phyloP scores from a whole-genome alignment of 2,888 invertebrate genomes.

The Eretmocerus hayati region DNA sequence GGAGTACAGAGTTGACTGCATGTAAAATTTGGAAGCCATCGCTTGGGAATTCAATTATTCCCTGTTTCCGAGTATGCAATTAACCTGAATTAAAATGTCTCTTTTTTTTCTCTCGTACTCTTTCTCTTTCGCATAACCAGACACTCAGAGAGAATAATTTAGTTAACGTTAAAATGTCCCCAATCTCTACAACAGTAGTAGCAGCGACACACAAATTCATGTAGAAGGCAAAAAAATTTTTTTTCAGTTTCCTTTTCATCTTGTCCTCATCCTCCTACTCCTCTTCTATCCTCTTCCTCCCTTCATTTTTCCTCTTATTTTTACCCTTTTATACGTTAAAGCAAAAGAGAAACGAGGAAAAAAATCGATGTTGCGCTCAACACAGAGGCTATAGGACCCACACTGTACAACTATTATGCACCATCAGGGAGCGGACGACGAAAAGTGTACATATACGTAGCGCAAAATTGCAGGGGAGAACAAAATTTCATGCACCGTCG shows the following conservation, averaged over 20 bases:
- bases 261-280: not conserved
- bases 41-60: no score
- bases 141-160: no score
- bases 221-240: not conserved
- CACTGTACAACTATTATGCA: slow-evolving; percentile 10
- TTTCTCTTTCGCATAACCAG: no score
- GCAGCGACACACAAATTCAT: not conserved
- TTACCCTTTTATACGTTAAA: slow-evolving; percentile 2
- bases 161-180: not conserved
- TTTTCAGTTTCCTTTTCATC: not conserved
- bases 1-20: no score
- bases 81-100: no score
- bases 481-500: not conserved
- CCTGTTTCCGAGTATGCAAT: no score
- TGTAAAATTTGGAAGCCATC: no score
- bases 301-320: slow-evolving; percentile 3
- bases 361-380: slow-evolving; percentile 15
- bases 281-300: not conserved
- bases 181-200: not conserved
- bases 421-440: no score
- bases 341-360: not conserved
- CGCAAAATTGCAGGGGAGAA: not conserved
- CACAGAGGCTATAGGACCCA: not conserved
- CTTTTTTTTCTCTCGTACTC: no score
- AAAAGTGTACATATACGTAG: no score